Evolutionary conservation across 2,113 vertebrate species (phyloP), one percentile per base, ranked within the genome.

Genomic region (Chascanopsetta lugubris): DNA sequence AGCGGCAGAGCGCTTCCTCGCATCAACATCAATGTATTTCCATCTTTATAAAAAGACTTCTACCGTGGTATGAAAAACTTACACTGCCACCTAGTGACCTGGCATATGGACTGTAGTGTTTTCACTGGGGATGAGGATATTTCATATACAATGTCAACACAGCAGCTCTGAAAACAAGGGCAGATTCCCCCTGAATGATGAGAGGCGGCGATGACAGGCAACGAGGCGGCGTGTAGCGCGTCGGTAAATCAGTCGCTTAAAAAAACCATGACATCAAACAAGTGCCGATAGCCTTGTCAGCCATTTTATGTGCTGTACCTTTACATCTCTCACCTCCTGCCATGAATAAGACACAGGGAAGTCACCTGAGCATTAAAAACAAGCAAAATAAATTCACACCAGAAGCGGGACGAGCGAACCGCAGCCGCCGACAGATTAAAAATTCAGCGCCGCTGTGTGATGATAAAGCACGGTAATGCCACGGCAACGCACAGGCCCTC

Each of bases 211-310:
- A 72, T 42, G 30, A 20, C 2, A 13, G 32, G n/a, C 63, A 29
- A 50, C 25, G 34, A 21, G 27, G 45, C 48, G 50, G 56, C 40
- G 47, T 30, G 29, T 30, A 70, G 42, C 0, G 9, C n/a, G 68
- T 69, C 69, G 26, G 69, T 85, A 83, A 88, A 88, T 87, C 82
- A 81, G 68, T 73, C 79, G 60, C 71, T 87, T 84, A 77, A 83
- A 85, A 88, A 85, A 75, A 80, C 88, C 84, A 88, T 77, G 79
- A 72, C 62, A 67, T 77, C 58, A 76, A 76, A 74, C 61, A 71
- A 83, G 71, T 80, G 66, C 58, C 82, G 62, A 69, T 66, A 72
- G 82, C 79, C 68, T 71, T 83, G 86, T 86, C 89, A 87, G 87
- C 88, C 75, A 79, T 80, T 70, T 77, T 75, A 76, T 82, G 70